Conservation (phyloP, 2,113 vertebrate species). For the Pedetes capensis region DNA sequence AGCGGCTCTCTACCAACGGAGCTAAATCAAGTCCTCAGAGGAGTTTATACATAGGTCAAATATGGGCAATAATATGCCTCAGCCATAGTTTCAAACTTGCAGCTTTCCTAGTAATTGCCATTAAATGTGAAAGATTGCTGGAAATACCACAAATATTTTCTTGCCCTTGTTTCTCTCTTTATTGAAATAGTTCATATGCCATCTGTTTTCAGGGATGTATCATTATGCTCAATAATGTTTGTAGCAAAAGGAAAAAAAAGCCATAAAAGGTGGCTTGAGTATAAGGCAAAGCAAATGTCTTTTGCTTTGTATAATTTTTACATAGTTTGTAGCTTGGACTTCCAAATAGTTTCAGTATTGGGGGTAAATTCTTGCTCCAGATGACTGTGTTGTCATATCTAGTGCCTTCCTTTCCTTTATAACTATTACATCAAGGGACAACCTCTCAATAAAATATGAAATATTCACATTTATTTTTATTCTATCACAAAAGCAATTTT, state of each 20-base stretch:
- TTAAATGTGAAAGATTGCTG: conserved; percentile 66
- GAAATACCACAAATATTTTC: conserved; percentile 65
- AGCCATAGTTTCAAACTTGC: conserved; percentile 24
- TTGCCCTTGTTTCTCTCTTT: conserved; percentile 38
- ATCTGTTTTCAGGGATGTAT: conserved; percentile 60
- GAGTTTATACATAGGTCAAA: conserved; percentile 54
- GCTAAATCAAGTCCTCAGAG: too few species aligned
- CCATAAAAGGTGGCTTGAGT: background rate
- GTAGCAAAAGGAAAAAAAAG: background rate
- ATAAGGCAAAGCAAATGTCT: background rate
- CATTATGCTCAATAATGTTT: conserved; percentile 29
- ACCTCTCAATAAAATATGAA: background rate
- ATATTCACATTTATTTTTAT: background rate
- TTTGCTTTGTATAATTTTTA: background rate
- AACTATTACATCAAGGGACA: background rate
- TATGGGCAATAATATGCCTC: conserved; percentile 46
- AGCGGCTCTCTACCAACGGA: too few species aligned
- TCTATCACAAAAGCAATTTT: background rate
- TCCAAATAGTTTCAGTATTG: background rate
- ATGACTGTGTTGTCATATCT: background rate
- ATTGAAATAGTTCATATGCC: conserved; percentile 54
- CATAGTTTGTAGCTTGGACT: background rate
- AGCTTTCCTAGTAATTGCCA: conserved; percentile 40
- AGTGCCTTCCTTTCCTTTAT: background rate
- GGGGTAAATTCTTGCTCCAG: background rate